Evolutionary conservation across 1,140 invertebrate genomes (phyloP).

Genomic region (Ridgeia piscesae): DNA sequence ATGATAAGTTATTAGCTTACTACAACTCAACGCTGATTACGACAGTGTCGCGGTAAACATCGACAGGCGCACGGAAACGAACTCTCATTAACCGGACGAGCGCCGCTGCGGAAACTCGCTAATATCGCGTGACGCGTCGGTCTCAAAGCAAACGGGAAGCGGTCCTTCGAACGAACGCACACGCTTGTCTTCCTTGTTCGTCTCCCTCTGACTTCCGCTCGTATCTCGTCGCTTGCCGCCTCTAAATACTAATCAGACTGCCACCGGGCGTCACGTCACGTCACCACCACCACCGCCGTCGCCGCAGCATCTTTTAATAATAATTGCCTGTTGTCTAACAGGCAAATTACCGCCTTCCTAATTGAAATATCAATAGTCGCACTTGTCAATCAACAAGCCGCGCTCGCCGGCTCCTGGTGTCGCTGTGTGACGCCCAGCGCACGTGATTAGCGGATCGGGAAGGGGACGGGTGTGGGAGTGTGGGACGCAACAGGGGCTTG

Average conservation of each 20-base stretch:
- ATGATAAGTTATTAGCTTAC: not conserved
- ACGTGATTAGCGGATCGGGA: constrained; percentile 3
- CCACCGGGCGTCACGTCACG: not conserved
- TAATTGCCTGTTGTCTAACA: constrained; percentile 6
- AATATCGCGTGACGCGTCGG: not conserved
- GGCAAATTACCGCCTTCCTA: constrained; percentile 9
- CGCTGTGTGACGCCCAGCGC: not conserved
- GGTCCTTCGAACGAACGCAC: not conserved
- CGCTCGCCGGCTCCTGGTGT: not conserved
- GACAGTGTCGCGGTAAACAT: not conserved
- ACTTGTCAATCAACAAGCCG: constrained; percentile 15
- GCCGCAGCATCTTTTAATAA: constrained; percentile 10
- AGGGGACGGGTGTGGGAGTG: not conserved
- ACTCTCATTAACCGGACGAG: not conserved
- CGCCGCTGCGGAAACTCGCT: not conserved
- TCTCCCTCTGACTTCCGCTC: constrained; percentile 11
- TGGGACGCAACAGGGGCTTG: not conserved
- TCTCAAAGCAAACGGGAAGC: constrained; percentile 8
- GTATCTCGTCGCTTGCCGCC: not conserved
- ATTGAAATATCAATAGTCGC: constrained; percentile 18
- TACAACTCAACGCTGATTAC: not conserved
- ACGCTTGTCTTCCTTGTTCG: not conserved
- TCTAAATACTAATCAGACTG: not conserved
- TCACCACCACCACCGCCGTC: constrained; percentile 14
- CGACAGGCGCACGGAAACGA: not conserved